phyloP scores from a whole-genome alignment of 2,113 vertebrate genomes.

The Spheniscus mendiculus region DNA sequence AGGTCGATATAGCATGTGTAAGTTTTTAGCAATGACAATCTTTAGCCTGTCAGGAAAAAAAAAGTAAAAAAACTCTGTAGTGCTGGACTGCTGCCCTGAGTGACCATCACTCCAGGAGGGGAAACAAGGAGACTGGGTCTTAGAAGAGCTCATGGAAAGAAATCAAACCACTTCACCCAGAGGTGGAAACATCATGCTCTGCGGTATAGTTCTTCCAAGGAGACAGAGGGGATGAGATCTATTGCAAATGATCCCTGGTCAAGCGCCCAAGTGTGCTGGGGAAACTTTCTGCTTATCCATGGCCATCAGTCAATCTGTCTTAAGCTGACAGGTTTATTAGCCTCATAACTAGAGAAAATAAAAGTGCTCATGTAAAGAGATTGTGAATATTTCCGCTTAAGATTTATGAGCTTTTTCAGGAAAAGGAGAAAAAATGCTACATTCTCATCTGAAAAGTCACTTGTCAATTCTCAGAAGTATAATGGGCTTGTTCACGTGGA shows the following conservation, averaged over 20 bases:
- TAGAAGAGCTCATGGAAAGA: not conserved
- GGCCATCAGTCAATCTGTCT: not conserved
- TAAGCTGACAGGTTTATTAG: not conserved
- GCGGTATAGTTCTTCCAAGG: not conserved
- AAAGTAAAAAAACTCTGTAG: fast-evolving
- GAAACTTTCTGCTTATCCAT: not conserved
- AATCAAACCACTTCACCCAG: not conserved
- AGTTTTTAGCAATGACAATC: not conserved
- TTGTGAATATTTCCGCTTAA: not conserved
- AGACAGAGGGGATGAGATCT: not conserved
- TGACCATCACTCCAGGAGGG: not conserved
- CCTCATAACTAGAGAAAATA: constrained; percentile 2
- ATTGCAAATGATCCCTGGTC: not conserved
- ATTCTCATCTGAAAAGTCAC: not conserved
- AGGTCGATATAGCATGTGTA: not conserved
- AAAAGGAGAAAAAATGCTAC: not conserved
- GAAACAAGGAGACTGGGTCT: not conserved
- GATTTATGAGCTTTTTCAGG: not conserved
- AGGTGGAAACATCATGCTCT: not conserved
- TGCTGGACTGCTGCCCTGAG: not conserved
- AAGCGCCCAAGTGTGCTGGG: not conserved
- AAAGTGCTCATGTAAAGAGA: not conserved
- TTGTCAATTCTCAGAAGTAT: not conserved
- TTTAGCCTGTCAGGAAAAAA: not conserved
- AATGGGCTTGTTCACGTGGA: not conserved